These are phyloP conservation scores for Amphiprion clarkii DNA, from an alignment of 2,797 vertebrate species.

Conservation along the genomic window DNA sequence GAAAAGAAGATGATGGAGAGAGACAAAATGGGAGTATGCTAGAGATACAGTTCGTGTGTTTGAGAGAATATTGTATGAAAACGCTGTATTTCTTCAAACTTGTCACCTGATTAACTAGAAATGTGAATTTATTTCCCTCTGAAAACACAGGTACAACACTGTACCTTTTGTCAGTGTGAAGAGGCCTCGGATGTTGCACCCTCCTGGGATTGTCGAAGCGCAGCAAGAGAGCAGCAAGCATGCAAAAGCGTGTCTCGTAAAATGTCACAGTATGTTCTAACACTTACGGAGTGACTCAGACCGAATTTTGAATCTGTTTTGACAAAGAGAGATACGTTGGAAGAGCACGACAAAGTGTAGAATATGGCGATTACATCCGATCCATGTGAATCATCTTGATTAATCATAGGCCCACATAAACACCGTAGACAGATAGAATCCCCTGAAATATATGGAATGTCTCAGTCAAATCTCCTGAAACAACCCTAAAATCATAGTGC, in stretches of 20 bases:
- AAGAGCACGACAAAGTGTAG: not conserved
- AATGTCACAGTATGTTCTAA: not conserved
- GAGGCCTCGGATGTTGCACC: not conserved
- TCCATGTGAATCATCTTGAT: not conserved
- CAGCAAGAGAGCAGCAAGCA: constrained; percentile 4
- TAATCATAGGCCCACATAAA: not conserved
- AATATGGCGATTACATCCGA: not conserved
- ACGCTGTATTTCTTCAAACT: not conserved
- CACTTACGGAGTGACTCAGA: not conserved
- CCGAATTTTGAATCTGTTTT: not conserved
- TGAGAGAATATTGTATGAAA: constrained; percentile 6
- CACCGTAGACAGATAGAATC: not conserved
- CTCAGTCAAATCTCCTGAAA: too few species aligned
- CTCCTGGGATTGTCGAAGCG: constrained; percentile 10
- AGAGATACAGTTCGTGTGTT: not conserved
- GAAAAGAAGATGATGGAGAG: constrained; percentile 24
- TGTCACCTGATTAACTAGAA: not conserved
- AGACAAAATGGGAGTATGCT: constrained; percentile 3
- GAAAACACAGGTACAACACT: constrained; percentile 8
- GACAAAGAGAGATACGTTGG: not conserved
- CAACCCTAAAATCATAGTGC: not conserved
- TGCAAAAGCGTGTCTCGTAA: not conserved
- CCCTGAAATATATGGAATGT: not conserved
- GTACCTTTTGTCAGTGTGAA: constrained; percentile 1
- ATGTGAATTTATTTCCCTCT: constrained; percentile 5